These are phyloP conservation scores for Caenorhabditis sp. DNA, from an alignment of 2,888 invertebrate genomes.

Conservation along the genomic window DNA sequence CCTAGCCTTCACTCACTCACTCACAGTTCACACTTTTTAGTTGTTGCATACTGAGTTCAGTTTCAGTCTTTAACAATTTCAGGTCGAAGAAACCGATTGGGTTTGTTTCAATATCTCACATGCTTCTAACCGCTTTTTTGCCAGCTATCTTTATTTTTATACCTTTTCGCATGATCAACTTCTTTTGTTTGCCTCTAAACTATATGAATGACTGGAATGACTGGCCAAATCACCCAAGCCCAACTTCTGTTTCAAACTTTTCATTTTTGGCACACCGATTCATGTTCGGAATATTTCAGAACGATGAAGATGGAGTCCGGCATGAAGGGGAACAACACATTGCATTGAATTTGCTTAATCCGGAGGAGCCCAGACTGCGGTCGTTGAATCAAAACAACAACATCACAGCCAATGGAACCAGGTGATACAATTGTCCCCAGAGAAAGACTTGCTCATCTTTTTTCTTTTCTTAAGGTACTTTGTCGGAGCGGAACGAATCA, in stretches of 20 bases:
- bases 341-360: slow-evolving; percentile 72
- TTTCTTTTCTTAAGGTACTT: slow-evolving; percentile 55
- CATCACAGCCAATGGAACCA: slow-evolving; percentile 67
- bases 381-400: slow-evolving; percentile 68
- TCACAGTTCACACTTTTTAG: not conserved
- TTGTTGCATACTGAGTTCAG: slow-evolving; percentile 22
- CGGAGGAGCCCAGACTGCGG: slow-evolving; percentile 72
- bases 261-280: not conserved
- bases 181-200: not conserved
- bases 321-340: slow-evolving; percentile 69
- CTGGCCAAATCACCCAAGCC: slow-evolving; percentile 1
- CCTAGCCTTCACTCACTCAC: slow-evolving; percentile 30
- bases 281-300: slow-evolving; percentile 58
- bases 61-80: slow-evolving; percentile 36
- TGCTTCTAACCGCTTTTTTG: slow-evolving; percentile 5
- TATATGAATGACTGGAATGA: slow-evolving; percentile 43
- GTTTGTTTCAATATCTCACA: slow-evolving; percentile 39
- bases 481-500: slow-evolving; percentile 69
- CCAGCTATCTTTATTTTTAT: slow-evolving; percentile 23
- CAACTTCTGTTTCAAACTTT: slow-evolving; percentile 1
- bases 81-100: slow-evolving; percentile 64
- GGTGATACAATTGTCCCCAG: slow-evolving; percentile 41
- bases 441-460: not conserved
- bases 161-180: slow-evolving; percentile 24
- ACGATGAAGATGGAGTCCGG: slow-evolving; percentile 59